Evolutionary conservation across 2,888 invertebrate species (phyloP).

Genomic region (Andrena fulva): DNA sequence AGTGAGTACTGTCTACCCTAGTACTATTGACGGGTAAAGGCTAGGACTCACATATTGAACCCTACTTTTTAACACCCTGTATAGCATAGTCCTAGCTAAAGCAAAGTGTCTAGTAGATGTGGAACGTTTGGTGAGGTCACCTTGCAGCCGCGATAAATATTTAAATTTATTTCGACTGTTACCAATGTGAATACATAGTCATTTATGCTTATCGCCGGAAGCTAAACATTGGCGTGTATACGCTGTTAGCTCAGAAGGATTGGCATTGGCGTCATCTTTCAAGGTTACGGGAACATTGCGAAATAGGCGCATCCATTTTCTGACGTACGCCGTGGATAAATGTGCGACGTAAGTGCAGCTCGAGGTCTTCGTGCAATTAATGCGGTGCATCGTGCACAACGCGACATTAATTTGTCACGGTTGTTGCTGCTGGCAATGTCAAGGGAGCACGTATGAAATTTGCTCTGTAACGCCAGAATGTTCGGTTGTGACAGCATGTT

Average conservation of each 20-base stretch:
- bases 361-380: conserved; percentile 62
- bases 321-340: conserved; percentile 57
- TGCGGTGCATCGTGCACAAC: conserved; percentile 24
- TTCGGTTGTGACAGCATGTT: neutral
- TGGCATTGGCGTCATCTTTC: conserved; percentile 68
- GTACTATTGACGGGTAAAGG: too few relatives aligned
- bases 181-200: neutral
- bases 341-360: conserved; percentile 51
- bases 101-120: neutral
- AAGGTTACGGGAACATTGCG: conserved; percentile 60
- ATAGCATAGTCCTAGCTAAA: too few relatives aligned
- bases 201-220: conserved; percentile 27
- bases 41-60: too few relatives aligned
- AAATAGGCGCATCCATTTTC: conserved; percentile 38
- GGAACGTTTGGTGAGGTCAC: neutral
- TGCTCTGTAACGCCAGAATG: neutral
- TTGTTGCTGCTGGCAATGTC: conserved; percentile 38
- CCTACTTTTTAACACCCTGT: too few relatives aligned
- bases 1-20: too few relatives aligned
- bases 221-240: neutral
- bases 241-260: conserved; percentile 5
- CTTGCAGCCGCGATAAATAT: neutral
- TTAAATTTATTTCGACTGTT: neutral
- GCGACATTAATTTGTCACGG: conserved; percentile 39
- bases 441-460: conserved; percentile 29